phyloP scores from a whole-genome alignment of 2,113 vertebrate species.

The Bufo bufo region DNA sequence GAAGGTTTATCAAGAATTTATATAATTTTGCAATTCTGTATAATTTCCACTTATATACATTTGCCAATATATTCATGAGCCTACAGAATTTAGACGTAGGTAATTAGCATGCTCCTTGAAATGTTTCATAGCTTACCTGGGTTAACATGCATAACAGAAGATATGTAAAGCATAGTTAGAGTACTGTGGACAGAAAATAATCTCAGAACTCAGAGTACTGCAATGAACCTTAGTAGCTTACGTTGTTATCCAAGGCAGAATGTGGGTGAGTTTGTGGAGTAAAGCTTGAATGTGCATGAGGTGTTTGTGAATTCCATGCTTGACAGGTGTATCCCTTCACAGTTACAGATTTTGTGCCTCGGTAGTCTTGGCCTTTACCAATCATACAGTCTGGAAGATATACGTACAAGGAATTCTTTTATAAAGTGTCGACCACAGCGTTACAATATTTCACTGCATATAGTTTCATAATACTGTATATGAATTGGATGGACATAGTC shows the following conservation, averaged over 20 bases:
- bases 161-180: background rate
- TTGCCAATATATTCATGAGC: too few relatives aligned
- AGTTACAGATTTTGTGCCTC: constrained; percentile 81
- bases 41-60: too few relatives aligned
- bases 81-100: too few relatives aligned
- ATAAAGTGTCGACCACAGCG: too few relatives aligned
- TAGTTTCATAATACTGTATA: background rate
- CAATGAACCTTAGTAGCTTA: constrained; percentile 65
- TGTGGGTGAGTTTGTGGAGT: constrained; percentile 76
- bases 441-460: background rate
- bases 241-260: constrained; percentile 84
- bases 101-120: too few relatives aligned
- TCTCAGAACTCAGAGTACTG: too few relatives aligned
- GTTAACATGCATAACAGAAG: background rate
- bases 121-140: too few relatives aligned
- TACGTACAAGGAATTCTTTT: background rate
- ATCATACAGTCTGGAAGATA: constrained; percentile 79
- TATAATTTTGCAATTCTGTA: too few relatives aligned
- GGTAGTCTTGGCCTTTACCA: constrained; percentile 78
- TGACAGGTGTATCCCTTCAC: constrained; percentile 80
- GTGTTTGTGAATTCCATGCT: constrained; percentile 82
- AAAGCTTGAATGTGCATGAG: constrained; percentile 81
- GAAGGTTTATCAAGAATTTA: too few relatives aligned
- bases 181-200: too few relatives aligned
- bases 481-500: background rate